A percentile compares a stretch with the other conserved stretches of the same genome.
These are phyloP conservation scores for Channa maculata DNA, from an alignment of 2,113 vertebrate genomes.

Conservation along the genomic window DNA sequence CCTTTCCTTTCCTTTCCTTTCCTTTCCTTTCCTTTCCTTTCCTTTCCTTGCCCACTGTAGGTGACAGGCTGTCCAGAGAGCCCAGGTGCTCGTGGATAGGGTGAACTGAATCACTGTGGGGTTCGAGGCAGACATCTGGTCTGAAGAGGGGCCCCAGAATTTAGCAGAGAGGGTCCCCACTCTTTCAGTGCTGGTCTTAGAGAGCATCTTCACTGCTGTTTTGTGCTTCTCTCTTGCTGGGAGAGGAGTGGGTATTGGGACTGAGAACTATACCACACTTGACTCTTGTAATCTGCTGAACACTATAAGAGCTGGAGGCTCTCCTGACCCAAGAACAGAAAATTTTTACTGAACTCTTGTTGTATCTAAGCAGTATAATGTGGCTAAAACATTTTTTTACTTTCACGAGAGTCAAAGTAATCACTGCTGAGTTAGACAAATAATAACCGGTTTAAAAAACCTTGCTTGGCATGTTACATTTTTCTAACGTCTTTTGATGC, in stretches of 20 bases:
- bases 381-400: slow-evolving; percentile 5
- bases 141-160: slow-evolving; percentile 59
- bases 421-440: neutral
- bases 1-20: neutral
- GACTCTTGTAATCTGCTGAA: slow-evolving; percentile 74
- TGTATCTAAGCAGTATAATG: neutral
- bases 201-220: slow-evolving; percentile 69
- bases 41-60: slow-evolving; percentile 20
- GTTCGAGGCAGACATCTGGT: slow-evolving; percentile 46
- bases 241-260: slow-evolving; percentile 55
- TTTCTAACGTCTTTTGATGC: neutral
- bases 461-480: neutral
- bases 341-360: neutral
- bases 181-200: slow-evolving; percentile 65
- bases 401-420: slow-evolving; percentile 5
- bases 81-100: slow-evolving; percentile 63
- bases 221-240: slow-evolving; percentile 47
- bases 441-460: neutral
- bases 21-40: neutral
- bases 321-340: slow-evolving; percentile 18
- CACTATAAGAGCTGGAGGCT: slow-evolving; percentile 37
- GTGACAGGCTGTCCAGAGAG: slow-evolving; percentile 40
- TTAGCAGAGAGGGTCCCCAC: slow-evolving; percentile 58
- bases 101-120: slow-evolving; percentile 57
- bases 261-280: slow-evolving; percentile 66